Percentiles rank a stretch among this genome's conserved stretches.
phyloP scores from a whole-genome alignment of 2,888 invertebrate genomes.

The Lysandra coridon region DNA sequence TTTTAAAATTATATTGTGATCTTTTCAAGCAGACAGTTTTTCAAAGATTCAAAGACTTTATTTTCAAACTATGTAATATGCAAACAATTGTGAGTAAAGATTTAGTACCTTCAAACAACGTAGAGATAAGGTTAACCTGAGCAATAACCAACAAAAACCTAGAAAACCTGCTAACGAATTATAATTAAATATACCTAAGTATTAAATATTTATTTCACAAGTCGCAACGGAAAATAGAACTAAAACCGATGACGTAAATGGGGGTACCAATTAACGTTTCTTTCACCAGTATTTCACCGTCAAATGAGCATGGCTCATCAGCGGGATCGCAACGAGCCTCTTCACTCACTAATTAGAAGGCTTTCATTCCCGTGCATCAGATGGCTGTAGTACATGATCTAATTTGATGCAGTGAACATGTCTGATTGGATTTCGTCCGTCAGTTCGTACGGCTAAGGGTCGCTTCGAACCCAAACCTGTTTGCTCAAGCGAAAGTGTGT shows the following conservation, averaged over 20 bases:
- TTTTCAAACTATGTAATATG: too few relatives aligned
- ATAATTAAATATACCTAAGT: too few relatives aligned
- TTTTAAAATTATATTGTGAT: too few relatives aligned
- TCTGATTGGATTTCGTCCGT: constrained; percentile 15
- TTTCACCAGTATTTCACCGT: constrained; percentile 30
- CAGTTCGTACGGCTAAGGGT: background rate
- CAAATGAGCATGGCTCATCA: constrained; percentile 37
- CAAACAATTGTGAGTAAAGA: too few relatives aligned
- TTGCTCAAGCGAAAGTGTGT: background rate
- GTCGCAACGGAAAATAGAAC: background rate
- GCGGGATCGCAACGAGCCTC: constrained; percentile 36
- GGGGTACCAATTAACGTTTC: constrained; percentile 18
- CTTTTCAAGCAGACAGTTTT: too few relatives aligned
- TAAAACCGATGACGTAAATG: background rate
- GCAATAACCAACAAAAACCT: too few relatives aligned
- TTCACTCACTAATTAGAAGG: constrained; percentile 39
- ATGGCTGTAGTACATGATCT: constrained; percentile 33
- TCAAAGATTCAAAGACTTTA: too few relatives aligned
- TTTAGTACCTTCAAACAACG: too few relatives aligned
- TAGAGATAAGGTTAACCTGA: too few relatives aligned
- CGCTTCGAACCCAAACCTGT: background rate
- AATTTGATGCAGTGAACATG: constrained; percentile 14
- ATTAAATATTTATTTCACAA: background rate
- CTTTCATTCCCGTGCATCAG: constrained; percentile 36
- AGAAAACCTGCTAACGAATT: too few relatives aligned